Evolutionary conservation across 2,888 invertebrate species (phyloP), one percentile per base, ranked within the genome.

Genomic region (Sesamia inferens): DNA sequence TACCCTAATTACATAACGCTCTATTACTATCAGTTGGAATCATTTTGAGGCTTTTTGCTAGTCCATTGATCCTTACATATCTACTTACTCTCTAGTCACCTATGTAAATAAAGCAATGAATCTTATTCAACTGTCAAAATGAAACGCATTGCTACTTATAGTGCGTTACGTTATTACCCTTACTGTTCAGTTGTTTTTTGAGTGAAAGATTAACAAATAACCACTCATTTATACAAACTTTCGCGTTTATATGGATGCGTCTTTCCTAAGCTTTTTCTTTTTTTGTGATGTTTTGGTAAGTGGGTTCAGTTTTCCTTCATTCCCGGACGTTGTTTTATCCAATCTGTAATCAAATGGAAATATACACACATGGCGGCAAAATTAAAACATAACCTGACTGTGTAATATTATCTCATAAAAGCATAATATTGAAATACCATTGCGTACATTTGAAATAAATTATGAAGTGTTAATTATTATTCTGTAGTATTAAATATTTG

Each of bases 401-500:
- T 14, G 19, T 22, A 44, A 61, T 71, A 62, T 19, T 48, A 71
- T 62, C 31, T 62, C 19, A 7, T 71, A 54, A 70, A 54, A 74
- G 10, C 31, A n/a, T 58, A 24, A 54, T 39, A 76, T 54, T 55
- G 16, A 47, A 69, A 47, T n/a, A 10, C 0, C 24, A 55, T 55
- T 62, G 19, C 5, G 47, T 62, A 51, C 31, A 78, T 31, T 78
- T 48, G 19, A 22, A 78, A 71, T 78, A 57, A 22, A 44, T 16
- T 44, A 42, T 76, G 14, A 51, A 48, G n/a, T 61, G 78, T 57
- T 71, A 62, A 78, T 55, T 61, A 77, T 54, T 47, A 39, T 24
- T 57, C 51, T 0, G 16, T 44, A 44, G 7, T 16, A 48, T 71
- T 31, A 11, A 71, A 62, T 62, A 42, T 8, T 75, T 62, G 42